Conservation (phyloP, 2,888 invertebrate genomes). For the Heliconius charithonia region DNA sequence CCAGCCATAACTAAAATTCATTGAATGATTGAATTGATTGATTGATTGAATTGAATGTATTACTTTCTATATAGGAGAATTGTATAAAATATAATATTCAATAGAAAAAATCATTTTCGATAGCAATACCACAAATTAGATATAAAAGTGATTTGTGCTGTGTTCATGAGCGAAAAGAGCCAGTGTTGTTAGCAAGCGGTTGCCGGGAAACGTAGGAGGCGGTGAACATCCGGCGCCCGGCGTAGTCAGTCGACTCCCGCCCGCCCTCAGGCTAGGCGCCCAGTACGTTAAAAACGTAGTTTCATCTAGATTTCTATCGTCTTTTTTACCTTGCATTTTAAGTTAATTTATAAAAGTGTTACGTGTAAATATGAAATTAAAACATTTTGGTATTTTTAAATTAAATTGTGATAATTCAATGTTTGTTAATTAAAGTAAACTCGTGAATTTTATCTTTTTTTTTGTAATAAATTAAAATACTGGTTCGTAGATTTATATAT, state of each 20-base stretch:
- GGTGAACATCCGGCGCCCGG: constrained; percentile 68
- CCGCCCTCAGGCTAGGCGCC: constrained; percentile 60
- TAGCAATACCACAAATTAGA: constrained; percentile 37
- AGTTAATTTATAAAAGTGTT: neutral
- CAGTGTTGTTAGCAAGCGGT: constrained; percentile 76
- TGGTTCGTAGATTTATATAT: neutral
- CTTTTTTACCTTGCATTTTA: neutral
- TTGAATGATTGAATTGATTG: no score
- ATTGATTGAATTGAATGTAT: no score
- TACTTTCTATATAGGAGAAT: neutral
- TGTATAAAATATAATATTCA: constrained; percentile 3
- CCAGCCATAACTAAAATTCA: neutral
- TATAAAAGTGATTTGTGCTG: constrained; percentile 40
- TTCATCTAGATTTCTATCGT: constrained; percentile 20
- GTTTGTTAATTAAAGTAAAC: neutral
- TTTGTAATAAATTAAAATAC: neutral
- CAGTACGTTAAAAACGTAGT: constrained; percentile 45
- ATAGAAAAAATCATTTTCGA: constrained; percentile 39
- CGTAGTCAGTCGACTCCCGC: constrained; percentile 67
- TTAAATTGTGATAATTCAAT: neutral
- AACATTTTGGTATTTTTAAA: neutral
- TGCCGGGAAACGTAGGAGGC: constrained; percentile 69
- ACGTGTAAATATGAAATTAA: neutral
- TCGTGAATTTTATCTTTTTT: neutral
- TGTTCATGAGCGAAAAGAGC: constrained; percentile 48